phyloP scores from a whole-genome alignment of 2,888 invertebrate species.

The Rhaphigaster nebulosa region DNA sequence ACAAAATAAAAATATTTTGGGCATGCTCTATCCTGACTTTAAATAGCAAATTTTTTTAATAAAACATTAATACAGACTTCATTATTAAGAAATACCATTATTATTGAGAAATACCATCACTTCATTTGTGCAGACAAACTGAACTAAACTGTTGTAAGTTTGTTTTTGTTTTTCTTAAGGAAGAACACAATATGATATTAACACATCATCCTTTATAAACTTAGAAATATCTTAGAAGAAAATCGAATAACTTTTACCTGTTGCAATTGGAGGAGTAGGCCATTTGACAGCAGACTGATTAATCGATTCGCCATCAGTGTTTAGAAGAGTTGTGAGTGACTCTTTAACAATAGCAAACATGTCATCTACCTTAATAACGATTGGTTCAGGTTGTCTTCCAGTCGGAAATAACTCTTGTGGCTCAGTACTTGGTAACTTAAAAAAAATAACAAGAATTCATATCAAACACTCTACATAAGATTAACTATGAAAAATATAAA shows the following conservation, averaged over 20 bases:
- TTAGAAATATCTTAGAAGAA: slow-evolving; percentile 59
- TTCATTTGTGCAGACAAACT: background rate
- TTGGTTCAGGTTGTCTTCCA: slow-evolving; percentile 86
- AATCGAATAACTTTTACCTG: slow-evolving; percentile 71
- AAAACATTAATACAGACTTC: too few species aligned
- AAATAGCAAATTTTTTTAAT: too few species aligned
- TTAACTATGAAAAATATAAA: background rate
- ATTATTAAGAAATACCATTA: too few species aligned
- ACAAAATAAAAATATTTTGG: too few species aligned
- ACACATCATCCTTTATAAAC: background rate
- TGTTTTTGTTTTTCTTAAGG: background rate
- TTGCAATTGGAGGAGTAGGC: slow-evolving; percentile 81
- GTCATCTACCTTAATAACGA: slow-evolving; percentile 82
- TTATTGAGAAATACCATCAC: background rate
- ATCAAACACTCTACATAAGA: background rate
- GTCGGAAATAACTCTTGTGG: slow-evolving; percentile 83
- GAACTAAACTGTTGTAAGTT: background rate
- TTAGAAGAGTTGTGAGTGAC: slow-evolving; percentile 87
- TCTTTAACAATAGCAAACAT: slow-evolving; percentile 89
- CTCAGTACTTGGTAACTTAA: slow-evolving; percentile 53
- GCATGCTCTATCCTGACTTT: too few species aligned
- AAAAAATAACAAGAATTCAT: background rate
- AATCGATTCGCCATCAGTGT: slow-evolving; percentile 79
- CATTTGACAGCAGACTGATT: slow-evolving; percentile 83
- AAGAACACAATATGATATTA: background rate